Percentiles rank a stretch among this genome's conserved stretches.
Evolutionary conservation across 2,113 vertebrate genomes (phyloP).

Genomic region (Thinocorus orbignyianus): DNA sequence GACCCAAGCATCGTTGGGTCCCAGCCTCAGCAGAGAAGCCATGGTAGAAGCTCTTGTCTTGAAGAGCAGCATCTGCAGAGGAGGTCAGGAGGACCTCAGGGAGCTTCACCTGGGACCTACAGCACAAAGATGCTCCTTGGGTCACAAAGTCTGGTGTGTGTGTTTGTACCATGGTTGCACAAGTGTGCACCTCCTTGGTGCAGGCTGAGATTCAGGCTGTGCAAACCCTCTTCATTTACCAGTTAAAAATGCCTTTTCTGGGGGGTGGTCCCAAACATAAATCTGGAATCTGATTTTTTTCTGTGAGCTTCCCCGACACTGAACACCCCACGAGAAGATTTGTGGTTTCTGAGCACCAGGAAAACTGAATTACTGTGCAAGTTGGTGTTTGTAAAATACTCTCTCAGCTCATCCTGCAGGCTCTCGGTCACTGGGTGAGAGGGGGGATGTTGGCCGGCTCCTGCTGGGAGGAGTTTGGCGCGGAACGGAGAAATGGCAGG

Average conservation of each 20-base stretch:
- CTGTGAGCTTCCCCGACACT: neutral
- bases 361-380: neutral
- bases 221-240: neutral
- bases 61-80: neutral
- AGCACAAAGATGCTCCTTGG: neutral
- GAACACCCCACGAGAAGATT: neutral
- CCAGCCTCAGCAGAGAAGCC: neutral
- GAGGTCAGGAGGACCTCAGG: neutral
- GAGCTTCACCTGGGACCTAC: neutral
- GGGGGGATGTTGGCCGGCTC: neutral
- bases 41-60: neutral
- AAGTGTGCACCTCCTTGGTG: neutral
- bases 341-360: neutral
- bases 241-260: neutral
- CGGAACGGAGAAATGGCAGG: neutral
- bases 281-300: neutral
- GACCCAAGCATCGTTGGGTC: accelerated
- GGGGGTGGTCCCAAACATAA: neutral
- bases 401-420: neutral
- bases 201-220: neutral
- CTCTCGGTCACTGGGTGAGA: neutral
- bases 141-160: neutral
- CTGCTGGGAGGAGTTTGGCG: neutral
- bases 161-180: neutral
- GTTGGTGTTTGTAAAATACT: neutral